Conservation (phyloP, 1,140 invertebrate species). For the Conopomorpha cramerella region DNA sequence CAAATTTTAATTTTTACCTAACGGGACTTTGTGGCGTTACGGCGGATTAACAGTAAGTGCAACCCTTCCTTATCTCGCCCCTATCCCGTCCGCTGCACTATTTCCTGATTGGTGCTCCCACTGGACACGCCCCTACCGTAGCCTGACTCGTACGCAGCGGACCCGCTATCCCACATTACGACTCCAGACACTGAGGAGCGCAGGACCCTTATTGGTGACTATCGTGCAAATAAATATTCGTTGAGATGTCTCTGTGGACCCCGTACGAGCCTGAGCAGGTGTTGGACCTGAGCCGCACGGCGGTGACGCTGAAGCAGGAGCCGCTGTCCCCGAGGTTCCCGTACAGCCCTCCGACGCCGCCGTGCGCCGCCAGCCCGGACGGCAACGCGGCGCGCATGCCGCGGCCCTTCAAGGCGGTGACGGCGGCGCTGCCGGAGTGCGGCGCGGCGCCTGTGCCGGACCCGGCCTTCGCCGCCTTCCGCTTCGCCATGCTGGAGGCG, state of each 20-base stretch:
- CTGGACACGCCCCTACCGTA: too few relatives aligned
- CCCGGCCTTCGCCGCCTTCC: slow-evolving; percentile 69
- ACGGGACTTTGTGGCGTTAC: too few relatives aligned
- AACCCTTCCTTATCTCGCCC: too few relatives aligned
- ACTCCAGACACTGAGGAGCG: not conserved
- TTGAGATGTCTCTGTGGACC: slow-evolving; percentile 2
- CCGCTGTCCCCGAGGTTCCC: not conserved
- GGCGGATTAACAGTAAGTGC: too few relatives aligned
- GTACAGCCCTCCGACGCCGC: too few relatives aligned
- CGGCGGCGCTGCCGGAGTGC: slow-evolving; percentile 66
- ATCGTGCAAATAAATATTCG: too few relatives aligned
- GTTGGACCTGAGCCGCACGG: not conserved
- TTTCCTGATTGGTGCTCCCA: not conserved
- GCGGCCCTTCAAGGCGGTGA: slow-evolving; percentile 70
- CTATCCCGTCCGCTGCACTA: not conserved
- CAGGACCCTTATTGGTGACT: too few relatives aligned
- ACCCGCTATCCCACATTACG: not conserved
- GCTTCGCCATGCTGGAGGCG: slow-evolving; percentile 68
- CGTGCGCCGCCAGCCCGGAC: not conserved
- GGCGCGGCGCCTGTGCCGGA: slow-evolving; percentile 55
- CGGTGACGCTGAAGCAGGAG: not conserved
- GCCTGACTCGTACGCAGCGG: too few relatives aligned
- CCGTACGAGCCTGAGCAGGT: not conserved
- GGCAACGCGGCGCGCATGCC: slow-evolving; percentile 14
- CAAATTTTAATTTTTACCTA: too few relatives aligned